Evolutionary conservation across 2,888 invertebrate species (phyloP), one percentile per base, ranked within the genome.

Genomic region (Pemphredon lugubris): DNA sequence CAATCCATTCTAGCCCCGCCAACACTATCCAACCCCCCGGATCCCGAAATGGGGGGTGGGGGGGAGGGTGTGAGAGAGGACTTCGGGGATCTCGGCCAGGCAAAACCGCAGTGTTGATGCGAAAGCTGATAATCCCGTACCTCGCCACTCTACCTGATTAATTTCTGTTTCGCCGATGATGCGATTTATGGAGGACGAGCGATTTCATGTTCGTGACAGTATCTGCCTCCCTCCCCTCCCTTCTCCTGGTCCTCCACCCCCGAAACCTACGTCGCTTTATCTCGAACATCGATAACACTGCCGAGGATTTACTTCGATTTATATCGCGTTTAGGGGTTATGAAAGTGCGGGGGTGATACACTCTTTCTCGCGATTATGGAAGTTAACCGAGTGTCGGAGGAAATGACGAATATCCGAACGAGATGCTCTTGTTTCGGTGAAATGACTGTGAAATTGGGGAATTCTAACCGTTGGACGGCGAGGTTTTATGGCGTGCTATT

Each of bases 111-210:
- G 71, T 57, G 78, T 74, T 74, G 82, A 83, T 78, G 73, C 58
- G 77, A 75, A 81, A 77, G 72, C 79, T 77, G 83, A 84, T 84
- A 84, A 84, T 82, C 79, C 80, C 63, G 53, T 61, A 74, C 50
- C 65, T 72, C 75, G 72, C 75, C 79, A 79, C 79, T 81, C 67
- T 60, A 68, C 61, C 75, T 79, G 82, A 84, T 84, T 83, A 84
- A 84, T 84, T 83, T 77, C 83, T 73, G 66, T 71, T 67, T 63
- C 75, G 61, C 30, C 65, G 55, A 72, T 70, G 54, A 66, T 16
- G 34, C 67, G 70, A 81, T 81, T 81, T 74, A 69, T 59, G 61
- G 57, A n/a, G 26, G 53, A 61, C 42, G 44, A 50, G 11, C 55
- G 21, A 39, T 61, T 61, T 30, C 40, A 26, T 34, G 32, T 20